These are phyloP conservation scores for Vandiemenella viatica DNA, from an alignment of 2,888 invertebrate genomes.

Conservation along the genomic window DNA sequence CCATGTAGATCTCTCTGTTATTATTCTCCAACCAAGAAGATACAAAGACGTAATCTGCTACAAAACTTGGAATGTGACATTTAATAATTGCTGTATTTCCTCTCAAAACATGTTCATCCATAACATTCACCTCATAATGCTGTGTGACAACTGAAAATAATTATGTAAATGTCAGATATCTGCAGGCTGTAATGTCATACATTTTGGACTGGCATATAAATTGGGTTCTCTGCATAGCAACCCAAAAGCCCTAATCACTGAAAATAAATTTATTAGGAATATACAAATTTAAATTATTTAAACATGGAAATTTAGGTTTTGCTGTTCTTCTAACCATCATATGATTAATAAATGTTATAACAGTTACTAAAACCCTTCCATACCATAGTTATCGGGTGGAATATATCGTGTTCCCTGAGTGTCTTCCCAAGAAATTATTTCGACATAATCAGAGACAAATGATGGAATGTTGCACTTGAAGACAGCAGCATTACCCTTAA, in stretches of 20 bases:
- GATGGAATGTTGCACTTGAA: slow-evolving; percentile 85
- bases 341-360: too few relatives aligned
- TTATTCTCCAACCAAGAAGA: slow-evolving; percentile 76
- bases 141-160: slow-evolving; percentile 72
- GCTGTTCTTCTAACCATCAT: too few relatives aligned
- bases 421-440: slow-evolving; percentile 69
- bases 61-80: slow-evolving; percentile 88
- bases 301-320: too few relatives aligned
- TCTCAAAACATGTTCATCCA: slow-evolving; percentile 82
- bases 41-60: slow-evolving; percentile 76
- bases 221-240: neutral
- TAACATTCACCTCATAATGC: slow-evolving; percentile 76
- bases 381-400: slow-evolving; percentile 42
- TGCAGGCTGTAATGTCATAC: too few relatives aligned
- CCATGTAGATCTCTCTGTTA: slow-evolving; percentile 39
- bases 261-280: too few relatives aligned
- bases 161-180: too few relatives aligned
- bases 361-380: slow-evolving; percentile 2
- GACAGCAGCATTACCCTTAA: slow-evolving; percentile 76
- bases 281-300: too few relatives aligned
- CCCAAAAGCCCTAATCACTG: neutral
- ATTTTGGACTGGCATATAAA: neutral
- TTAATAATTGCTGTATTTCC: slow-evolving; percentile 84
- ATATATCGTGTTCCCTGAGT: slow-evolving; percentile 59
- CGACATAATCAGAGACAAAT: slow-evolving; percentile 77